Percentiles rank a stretch among this genome's conserved stretches.
Evolutionary conservation across 2,888 invertebrate species (phyloP).

Genomic region (Papilio gigon): DNA sequence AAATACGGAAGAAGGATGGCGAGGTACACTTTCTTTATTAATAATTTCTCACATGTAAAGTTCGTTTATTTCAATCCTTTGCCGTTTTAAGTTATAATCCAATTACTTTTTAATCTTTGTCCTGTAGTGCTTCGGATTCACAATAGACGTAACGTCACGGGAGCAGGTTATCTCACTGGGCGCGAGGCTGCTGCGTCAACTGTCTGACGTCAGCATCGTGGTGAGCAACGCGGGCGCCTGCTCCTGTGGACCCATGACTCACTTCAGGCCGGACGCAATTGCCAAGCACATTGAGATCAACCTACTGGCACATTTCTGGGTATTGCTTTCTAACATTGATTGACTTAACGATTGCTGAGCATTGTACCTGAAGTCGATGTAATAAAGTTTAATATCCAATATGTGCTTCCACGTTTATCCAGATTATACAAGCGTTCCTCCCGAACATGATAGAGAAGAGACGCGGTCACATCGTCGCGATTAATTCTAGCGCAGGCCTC

Average conservation of each 20-base stretch:
- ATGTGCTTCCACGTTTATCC: background rate
- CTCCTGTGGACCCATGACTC: slow-evolving; percentile 61
- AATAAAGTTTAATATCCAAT: background rate
- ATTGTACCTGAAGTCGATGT: slow-evolving; percentile 9
- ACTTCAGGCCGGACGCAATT: slow-evolving; percentile 61
- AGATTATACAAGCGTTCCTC: slow-evolving; percentile 76
- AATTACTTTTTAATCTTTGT: background rate
- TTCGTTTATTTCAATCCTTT: too few species aligned
- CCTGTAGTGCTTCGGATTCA: slow-evolving; percentile 69
- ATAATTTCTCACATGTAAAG: too few species aligned
- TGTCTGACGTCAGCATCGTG: slow-evolving; percentile 72
- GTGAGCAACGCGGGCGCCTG: slow-evolving; percentile 70
- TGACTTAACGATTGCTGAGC: too few species aligned
- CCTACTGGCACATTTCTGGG: slow-evolving; percentile 75
- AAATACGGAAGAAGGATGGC: slow-evolving; percentile 72
- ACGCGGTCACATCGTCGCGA: slow-evolving; percentile 73
- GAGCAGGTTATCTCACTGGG: slow-evolving; percentile 74
- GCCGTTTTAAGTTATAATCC: too few species aligned
- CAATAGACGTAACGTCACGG: slow-evolving; percentile 74
- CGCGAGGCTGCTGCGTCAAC: slow-evolving; percentile 64
- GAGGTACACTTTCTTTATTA: slow-evolving; percentile 56
- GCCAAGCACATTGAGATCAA: slow-evolving; percentile 66
- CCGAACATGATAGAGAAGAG: slow-evolving; percentile 76
- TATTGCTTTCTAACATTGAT: slow-evolving; percentile 44
- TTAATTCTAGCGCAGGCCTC: slow-evolving; percentile 73